A percentile compares a stretch with the other conserved stretches of the same genome.
Evolutionary conservation across 2,888 invertebrate species (phyloP).

Genomic region (Pediacus dermestoides): DNA sequence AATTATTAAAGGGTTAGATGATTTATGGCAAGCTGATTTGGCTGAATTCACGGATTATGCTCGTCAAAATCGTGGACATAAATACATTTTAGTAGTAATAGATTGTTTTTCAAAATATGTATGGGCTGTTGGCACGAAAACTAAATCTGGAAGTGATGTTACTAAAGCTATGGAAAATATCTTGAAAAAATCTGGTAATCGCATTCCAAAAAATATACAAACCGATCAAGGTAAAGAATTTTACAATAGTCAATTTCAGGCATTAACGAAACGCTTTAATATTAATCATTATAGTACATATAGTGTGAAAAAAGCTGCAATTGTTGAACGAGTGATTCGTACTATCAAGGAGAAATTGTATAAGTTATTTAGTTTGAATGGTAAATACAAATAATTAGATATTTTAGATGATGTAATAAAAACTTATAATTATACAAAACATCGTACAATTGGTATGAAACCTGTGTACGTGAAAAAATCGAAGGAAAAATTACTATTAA

Average conservation of each 20-base stretch:
- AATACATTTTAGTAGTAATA: constrained; percentile 42
- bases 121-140: constrained; percentile 41
- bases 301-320: constrained; percentile 22
- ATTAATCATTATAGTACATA: constrained; percentile 30
- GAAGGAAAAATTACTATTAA: constrained; percentile 33
- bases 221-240: constrained; percentile 38
- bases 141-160: constrained; percentile 36
- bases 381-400: constrained; percentile 34
- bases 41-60: constrained; percentile 39
- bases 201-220: constrained; percentile 29
- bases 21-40: constrained; percentile 49
- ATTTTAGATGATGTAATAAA: constrained; percentile 18
- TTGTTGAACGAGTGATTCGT: constrained; percentile 30
- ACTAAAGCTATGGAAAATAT: constrained; percentile 22
- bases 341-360: constrained; percentile 29
- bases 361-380: constrained; percentile 34
- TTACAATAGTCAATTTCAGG: constrained; percentile 30
- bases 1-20: constrained; percentile 42
- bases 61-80: constrained; percentile 35
- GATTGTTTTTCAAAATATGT: constrained; percentile 46
- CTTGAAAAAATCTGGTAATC: constrained; percentile 2
- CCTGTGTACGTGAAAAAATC: constrained; percentile 37
- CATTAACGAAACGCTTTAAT: constrained; percentile 27
- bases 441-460: constrained; percentile 39
- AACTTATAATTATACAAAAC: constrained; percentile 38